A percentile compares a stretch with the other conserved stretches of the same genome.
Evolutionary conservation across 2,113 vertebrate species (phyloP).

Genomic region (Campylomormyrus tamandua): DNA sequence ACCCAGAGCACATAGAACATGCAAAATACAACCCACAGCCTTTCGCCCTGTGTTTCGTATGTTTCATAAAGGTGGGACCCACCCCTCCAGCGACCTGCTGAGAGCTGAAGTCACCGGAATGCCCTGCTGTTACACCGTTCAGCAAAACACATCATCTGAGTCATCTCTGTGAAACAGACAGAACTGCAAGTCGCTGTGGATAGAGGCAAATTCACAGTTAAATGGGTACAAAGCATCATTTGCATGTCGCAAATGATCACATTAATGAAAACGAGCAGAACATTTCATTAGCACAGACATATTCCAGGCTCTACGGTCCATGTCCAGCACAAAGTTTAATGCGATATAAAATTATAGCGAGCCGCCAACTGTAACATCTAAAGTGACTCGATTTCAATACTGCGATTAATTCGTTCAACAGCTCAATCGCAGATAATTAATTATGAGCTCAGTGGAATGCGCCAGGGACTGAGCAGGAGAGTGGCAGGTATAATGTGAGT

Average conservation of each 20-base stretch:
- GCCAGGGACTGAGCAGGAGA: neutral
- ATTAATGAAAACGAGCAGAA: neutral
- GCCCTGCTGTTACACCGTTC: neutral
- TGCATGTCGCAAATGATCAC: neutral
- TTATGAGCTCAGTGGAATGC: neutral
- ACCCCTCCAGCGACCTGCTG: neutral
- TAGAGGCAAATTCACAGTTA: neutral
- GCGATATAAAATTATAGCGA: neutral
- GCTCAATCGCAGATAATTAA: slow-evolving; percentile 3
- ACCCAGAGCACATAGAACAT: neutral
- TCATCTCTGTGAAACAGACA: neutral
- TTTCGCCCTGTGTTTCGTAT: neutral
- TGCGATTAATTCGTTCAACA: neutral
- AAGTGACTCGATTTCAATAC: neutral
- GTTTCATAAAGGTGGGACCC: neutral
- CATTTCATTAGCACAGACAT: neutral
- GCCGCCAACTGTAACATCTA: neutral
- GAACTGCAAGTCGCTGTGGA: neutral
- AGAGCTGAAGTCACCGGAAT: neutral
- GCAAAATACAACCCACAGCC: neutral
- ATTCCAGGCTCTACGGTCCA: neutral
- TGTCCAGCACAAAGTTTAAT: neutral
- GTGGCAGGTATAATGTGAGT: neutral
- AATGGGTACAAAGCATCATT: neutral
- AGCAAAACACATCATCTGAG: neutral